Percentiles rank a stretch among this genome's conserved stretches.
phyloP scores from a whole-genome alignment of 2,797 vertebrate genomes.

The Anguilla marmorata region DNA sequence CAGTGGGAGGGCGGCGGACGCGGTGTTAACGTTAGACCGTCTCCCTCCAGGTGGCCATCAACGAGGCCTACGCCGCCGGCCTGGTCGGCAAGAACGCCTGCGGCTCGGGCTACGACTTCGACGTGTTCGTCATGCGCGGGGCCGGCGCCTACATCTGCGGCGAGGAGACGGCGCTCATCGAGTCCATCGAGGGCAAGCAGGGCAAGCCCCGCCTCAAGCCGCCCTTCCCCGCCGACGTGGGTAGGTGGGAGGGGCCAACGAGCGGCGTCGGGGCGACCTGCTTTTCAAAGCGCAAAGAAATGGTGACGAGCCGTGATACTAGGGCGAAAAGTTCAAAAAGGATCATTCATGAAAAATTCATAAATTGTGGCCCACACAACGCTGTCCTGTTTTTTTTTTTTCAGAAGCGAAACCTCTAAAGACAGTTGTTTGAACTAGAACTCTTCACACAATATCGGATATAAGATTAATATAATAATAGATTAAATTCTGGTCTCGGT shows the following conservation, averaged over 20 bases:
- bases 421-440: background rate
- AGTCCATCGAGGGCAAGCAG: slow-evolving; percentile 95
- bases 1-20: background rate
- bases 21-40: too few relatives aligned
- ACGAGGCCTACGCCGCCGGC: slow-evolving; percentile 88
- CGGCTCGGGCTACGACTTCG: slow-evolving; percentile 86
- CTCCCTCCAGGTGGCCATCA: slow-evolving; percentile 81
- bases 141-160: slow-evolving; percentile 96
- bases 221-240: slow-evolving; percentile 90
- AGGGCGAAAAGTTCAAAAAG: background rate
- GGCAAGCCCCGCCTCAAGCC: slow-evolving; percentile 95
- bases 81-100: slow-evolving; percentile 86
- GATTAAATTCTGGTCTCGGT: background rate
- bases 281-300: too few relatives aligned
- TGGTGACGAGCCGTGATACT: too few relatives aligned
- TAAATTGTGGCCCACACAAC: background rate
- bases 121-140: slow-evolving; percentile 89
- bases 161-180: slow-evolving; percentile 94
- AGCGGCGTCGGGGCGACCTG: background rate
- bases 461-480: too few relatives aligned
- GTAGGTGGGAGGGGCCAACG: slow-evolving; percentile 57
- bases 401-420: background rate
- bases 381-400: background rate
- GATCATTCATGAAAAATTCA: background rate
- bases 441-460: background rate